Evolutionary conservation across 1,140 invertebrate genomes (phyloP), one percentile per base, ranked within the genome.

Genomic region (Pristionchus pacificus): DNA sequence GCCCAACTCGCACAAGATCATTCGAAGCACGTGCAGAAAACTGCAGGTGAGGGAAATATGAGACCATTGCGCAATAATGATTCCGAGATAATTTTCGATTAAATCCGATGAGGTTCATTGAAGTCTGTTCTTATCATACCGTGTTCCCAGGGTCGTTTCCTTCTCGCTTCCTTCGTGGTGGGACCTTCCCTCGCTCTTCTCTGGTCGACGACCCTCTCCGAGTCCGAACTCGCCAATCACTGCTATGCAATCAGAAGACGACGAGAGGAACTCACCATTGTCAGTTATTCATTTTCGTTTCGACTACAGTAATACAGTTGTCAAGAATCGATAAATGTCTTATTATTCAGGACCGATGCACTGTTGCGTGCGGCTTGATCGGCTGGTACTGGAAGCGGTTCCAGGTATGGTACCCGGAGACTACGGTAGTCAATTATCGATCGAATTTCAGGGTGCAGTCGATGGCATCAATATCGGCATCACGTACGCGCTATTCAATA

Each of bases 381-480:
- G 79, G 79, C 0, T 81, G 79, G 79, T 81, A 81, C 64, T 80
- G 79, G 79, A 81, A 74, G 58, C 78, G 79, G 10, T 80, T 80
- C 62, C 38, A 49, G 19, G 38, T 49, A 19, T n/a, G n/a, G n/a
- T n/a, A n/a, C n/a, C n/a, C n/a, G n/a, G 19, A 19, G 6, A 49
- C 38, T 49, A 49, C 19, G 6, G 19, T 49, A 49, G 6, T 49
- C 38, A 49, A n/a, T n/a, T n/a, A n/a, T n/a, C n/a, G n/a, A n/a
- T n/a, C n/a, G 38, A 10, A 49, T 49, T 49, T 10, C 79, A 80
- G 59, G 79, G 79, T 25, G 79, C 77, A 10, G 79, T 80, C 14
- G 80, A 80, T 38, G 80, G 80, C 29, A 71, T 80, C 31, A 80
- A 80, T 62, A 10, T 82, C 24, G 78, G 80, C 27, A 60, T 77